These are phyloP conservation scores for Chaetura pelagica DNA, from an alignment of 2,113 vertebrate genomes.

Conservation along the genomic window DNA sequence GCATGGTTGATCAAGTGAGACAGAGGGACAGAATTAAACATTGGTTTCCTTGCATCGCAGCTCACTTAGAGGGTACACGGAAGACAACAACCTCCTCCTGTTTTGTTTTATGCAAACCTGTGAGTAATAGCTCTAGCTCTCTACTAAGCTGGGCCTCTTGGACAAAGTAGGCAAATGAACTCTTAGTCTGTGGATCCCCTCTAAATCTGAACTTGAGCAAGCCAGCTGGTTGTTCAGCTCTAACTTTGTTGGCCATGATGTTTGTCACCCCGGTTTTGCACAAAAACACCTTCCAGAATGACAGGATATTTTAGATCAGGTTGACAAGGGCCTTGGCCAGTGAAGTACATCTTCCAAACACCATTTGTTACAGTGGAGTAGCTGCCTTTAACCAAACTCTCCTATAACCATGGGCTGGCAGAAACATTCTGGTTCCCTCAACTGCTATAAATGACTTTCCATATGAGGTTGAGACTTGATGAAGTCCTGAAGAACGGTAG, in stretches of 20 bases:
- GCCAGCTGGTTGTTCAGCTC: not conserved
- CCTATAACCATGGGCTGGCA: not conserved
- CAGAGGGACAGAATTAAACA: not conserved
- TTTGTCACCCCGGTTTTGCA: not conserved
- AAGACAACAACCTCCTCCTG: not conserved
- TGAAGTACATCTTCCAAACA: not conserved
- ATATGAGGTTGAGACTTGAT: not conserved
- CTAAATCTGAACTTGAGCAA: not conserved
- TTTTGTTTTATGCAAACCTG: conserved; percentile 7
- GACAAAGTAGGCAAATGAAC: not conserved
- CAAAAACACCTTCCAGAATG: not conserved
- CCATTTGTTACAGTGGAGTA: not conserved
- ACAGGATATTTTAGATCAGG: not conserved
- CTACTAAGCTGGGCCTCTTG: not conserved
- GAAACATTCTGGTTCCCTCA: not conserved
- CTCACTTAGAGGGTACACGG: not conserved
- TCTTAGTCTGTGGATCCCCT: not conserved
- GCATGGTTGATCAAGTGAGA: not conserved
- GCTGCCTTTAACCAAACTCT: not conserved
- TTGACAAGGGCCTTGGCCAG: not conserved
- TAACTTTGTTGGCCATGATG: not conserved
- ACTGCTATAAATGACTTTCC: not conserved
- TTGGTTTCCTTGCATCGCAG: not conserved
- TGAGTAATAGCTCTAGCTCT: not conserved
- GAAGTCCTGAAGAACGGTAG: not conserved